phyloP scores from a whole-genome alignment of 2,113 vertebrate species.

The Mellivora capensis region DNA sequence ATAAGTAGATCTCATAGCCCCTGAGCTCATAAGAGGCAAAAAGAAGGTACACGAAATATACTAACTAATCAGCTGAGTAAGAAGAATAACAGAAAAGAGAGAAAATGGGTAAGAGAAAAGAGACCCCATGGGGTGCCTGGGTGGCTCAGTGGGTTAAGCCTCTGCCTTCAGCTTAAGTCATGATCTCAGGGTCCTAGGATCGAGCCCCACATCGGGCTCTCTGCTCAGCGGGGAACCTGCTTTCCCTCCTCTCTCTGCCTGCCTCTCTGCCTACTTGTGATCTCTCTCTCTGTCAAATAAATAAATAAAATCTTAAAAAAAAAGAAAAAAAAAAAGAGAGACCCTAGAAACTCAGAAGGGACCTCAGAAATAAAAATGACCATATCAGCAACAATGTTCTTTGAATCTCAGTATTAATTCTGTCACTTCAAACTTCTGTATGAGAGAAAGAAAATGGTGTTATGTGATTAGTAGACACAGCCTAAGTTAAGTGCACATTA shows the following conservation, averaged over 20 bases:
- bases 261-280: too few relatives aligned
- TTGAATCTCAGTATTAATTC: background rate
- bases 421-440: background rate
- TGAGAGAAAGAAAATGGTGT: background rate
- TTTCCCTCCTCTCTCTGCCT: too few relatives aligned
- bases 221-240: too few relatives aligned
- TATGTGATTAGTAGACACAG: background rate
- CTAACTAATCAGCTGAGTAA: background rate
- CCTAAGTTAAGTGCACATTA: background rate
- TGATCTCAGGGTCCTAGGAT: too few relatives aligned
- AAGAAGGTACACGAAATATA: background rate
- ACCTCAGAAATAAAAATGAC: background rate
- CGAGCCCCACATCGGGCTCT: too few relatives aligned
- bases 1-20: background rate
- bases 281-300: too few relatives aligned
- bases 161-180: too few relatives aligned
- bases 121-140: background rate
- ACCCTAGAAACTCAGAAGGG: background rate
- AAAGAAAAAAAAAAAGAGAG: background rate
- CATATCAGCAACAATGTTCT: background rate
- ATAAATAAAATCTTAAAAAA: background rate
- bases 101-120: background rate
- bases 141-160: too few relatives aligned
- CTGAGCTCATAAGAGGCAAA: background rate
- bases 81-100: background rate